Conservation (phyloP, 2,113 vertebrate species). For the Platysteira castanea region DNA sequence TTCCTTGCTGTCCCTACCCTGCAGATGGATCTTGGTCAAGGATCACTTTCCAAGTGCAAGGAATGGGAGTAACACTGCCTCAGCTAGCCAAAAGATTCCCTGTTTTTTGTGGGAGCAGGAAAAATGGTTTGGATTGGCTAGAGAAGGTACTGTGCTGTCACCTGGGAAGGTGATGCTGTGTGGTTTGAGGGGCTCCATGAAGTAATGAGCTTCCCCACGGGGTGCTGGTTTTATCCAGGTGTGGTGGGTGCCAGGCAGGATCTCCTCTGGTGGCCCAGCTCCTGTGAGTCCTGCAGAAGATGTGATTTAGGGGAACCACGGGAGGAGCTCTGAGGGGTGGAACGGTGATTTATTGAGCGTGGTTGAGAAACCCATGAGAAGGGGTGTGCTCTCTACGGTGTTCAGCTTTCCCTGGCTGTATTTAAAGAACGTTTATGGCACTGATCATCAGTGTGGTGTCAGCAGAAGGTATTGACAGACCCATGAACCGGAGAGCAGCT, state of each 20-base stretch:
- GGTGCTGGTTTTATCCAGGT: not conserved
- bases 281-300: accelerated
- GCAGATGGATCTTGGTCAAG: not conserved
- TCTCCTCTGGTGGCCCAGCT: not conserved
- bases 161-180: accelerated
- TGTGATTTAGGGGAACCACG: accelerated
- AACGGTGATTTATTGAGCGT: accelerated
- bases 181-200: accelerated
- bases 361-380: not conserved
- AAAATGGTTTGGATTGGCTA: not conserved
- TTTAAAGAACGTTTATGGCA: not conserved
- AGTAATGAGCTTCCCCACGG: not conserved
- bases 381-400: accelerated
- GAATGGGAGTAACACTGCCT: not conserved
- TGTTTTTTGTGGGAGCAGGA: not conserved
- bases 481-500: not conserved
- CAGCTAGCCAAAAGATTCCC: not conserved
- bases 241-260: not conserved
- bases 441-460: not conserved
- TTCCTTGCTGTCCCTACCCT: not conserved
- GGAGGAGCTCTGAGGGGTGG: not conserved
- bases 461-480: not conserved
- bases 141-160: not conserved
- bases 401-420: not conserved
- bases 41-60: not conserved